Conservation (phyloP, 2,113 vertebrate genomes). For the Mormyrus lacerda region DNA sequence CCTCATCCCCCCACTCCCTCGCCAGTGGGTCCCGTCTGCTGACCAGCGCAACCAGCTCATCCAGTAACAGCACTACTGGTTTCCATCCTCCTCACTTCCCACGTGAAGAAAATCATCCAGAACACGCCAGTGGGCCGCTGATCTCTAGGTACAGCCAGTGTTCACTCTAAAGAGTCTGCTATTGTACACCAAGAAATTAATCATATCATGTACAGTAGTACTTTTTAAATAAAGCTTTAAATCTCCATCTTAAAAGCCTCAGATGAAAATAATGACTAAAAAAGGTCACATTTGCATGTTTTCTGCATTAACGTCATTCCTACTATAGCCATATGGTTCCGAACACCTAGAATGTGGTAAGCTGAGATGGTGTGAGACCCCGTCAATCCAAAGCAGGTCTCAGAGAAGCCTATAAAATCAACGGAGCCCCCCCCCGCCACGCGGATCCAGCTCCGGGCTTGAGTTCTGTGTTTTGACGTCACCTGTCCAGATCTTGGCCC, state of each 20-base stretch:
- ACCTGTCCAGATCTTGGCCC: neutral
- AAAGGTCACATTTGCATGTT: neutral
- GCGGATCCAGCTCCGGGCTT: neutral
- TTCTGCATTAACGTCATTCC: neutral
- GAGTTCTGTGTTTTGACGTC: neutral
- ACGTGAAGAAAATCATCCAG: constrained; percentile 55
- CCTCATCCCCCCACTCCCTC: constrained; percentile 84
- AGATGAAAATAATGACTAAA: neutral
- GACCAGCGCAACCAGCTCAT: constrained; percentile 91
- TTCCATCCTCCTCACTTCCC: constrained; percentile 94
- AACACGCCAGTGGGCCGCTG: neutral
- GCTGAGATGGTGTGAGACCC: neutral
- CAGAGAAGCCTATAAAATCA: neutral
- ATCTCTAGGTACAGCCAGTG: neutral
- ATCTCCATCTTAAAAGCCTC: neutral
- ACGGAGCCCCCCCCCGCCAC: neutral
- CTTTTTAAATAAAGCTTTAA: neutral
- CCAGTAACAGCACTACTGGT: constrained; percentile 84
- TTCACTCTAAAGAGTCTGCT: neutral
- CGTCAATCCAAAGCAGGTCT: neutral
- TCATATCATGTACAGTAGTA: neutral
- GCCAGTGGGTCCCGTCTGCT: constrained; percentile 92
- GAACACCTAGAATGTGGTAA: neutral
- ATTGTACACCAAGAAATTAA: neutral
- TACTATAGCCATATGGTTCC: neutral